A percentile compares a stretch with the other conserved stretches of the same genome.
These are phyloP conservation scores for Anorthoa munda DNA, from an alignment of 2,888 invertebrate species.

Conservation along the genomic window DNA sequence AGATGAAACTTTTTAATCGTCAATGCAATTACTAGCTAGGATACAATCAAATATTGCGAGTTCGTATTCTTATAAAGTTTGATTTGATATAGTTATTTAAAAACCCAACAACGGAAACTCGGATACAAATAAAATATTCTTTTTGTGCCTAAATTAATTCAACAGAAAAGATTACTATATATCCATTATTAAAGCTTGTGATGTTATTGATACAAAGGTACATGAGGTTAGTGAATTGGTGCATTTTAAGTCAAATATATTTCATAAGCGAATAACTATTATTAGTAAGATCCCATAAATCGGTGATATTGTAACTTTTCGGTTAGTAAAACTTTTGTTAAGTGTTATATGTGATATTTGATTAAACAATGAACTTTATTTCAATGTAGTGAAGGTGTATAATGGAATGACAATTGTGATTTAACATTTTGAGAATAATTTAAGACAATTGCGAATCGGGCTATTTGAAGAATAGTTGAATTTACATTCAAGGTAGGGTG, in stretches of 20 bases:
- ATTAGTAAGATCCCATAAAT: conserved; percentile 26
- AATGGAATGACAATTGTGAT: background rate
- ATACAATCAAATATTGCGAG: background rate
- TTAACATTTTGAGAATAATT: background rate
- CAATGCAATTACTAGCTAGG: background rate
- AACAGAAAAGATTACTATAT: conserved; percentile 56
- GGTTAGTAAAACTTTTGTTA: conserved; percentile 5
- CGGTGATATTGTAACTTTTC: background rate
- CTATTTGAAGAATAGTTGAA: background rate
- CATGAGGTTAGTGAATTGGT: conserved; percentile 1
- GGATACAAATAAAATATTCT: background rate
- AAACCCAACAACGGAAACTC: background rate
- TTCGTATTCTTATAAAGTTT: background rate
- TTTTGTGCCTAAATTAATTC: background rate
- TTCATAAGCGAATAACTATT: conserved; percentile 18
- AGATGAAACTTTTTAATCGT: background rate
- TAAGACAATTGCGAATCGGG: background rate
- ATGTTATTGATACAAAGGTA: conserved; percentile 11
- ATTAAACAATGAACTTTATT: conserved; percentile 7
- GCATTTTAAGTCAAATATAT: background rate
- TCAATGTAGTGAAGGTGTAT: background rate
- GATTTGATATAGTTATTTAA: background rate
- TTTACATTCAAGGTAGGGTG: background rate
- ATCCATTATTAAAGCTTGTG: conserved; percentile 3
- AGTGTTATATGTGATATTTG: background rate